Evolutionary conservation across 2,113 vertebrate genomes (phyloP), one percentile per base, ranked within the genome.

Genomic region (Miniopterus natalensis): DNA sequence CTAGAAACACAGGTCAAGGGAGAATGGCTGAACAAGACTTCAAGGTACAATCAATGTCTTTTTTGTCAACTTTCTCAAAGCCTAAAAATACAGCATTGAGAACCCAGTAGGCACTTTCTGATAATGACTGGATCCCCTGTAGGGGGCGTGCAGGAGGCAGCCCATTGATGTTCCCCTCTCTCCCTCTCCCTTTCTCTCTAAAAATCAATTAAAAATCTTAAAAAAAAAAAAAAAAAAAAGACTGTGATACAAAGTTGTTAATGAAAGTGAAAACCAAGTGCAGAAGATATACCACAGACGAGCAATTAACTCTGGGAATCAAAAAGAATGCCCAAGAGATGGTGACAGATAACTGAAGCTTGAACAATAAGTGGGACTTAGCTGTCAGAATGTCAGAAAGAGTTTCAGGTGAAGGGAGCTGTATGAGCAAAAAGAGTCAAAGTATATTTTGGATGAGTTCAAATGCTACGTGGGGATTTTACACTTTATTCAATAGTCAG

Each of bases 41-140:
- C 63, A 36, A 7, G 59, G 17, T 6, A 70, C 7, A 27, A 25
- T 36, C 63, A 66, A 1, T 71, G 49, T 61, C 31, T 73, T 71
- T 57, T 92, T 51, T 71, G 57, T 79, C 83, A 63, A 9, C 51
- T 78, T 93, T 84, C n/a, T 80, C 45, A 81, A 77, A 75, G 73
- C 36, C 42, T 85, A 40, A 80, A 71, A 94, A 81, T 61, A 81
- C 1, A 74, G 40, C 36, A 57, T 11, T 88, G 11, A 79, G 23
- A 70, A 79, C 47, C 17, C 11, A 53, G 29, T n/a, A 84, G 90
- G 40, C 31, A 90, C 47, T 84, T 57, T 31, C 5, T 5, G 17
- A 88, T 31, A 66, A 63, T 93, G 53, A 73, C 92, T 65, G 13
- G 1, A 65, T 65, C 63, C 29, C 29, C 15, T 27, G 63, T 65